These are phyloP conservation scores for Chloroceryle inda DNA, from an alignment of 2,797 vertebrate genomes.

Conservation along the genomic window DNA sequence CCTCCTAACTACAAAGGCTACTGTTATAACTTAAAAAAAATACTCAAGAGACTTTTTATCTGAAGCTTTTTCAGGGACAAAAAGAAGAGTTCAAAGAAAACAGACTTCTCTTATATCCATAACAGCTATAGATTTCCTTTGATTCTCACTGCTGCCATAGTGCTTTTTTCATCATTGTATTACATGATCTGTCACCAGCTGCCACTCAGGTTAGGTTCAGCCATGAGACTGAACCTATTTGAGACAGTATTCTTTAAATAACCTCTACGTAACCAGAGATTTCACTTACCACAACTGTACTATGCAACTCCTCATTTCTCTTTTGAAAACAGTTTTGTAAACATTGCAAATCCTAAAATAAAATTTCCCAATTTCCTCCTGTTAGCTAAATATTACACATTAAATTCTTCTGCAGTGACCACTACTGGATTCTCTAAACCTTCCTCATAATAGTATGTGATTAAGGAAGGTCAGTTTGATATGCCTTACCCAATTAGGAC, in stretches of 20 bases:
- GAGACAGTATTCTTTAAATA: constrained; percentile 33
- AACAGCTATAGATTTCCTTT: constrained; percentile 17
- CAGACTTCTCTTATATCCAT: background rate
- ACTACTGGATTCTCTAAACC: background rate
- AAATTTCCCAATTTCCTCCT: background rate
- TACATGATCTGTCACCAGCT: constrained; percentile 9
- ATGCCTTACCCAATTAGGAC: background rate
- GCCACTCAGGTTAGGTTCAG: background rate
- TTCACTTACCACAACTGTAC: constrained; percentile 25
- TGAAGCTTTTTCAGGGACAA: background rate
- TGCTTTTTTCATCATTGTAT: constrained; percentile 17
- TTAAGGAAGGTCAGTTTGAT: background rate
- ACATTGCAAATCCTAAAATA: background rate
- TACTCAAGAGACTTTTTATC: background rate
- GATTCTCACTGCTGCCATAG: background rate
- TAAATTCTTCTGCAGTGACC: background rate
- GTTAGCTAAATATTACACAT: background rate
- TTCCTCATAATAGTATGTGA: background rate
- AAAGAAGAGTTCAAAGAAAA: constrained; percentile 4
- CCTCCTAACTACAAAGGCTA: background rate
- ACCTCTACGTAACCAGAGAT: background rate
- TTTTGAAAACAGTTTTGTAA: constrained; percentile 15
- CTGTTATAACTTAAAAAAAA: background rate
- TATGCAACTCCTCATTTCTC: constrained; percentile 40
- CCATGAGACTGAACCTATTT: background rate